Conservation (phyloP, 2,888 invertebrate genomes). For the Invenusta paracnida region DNA sequence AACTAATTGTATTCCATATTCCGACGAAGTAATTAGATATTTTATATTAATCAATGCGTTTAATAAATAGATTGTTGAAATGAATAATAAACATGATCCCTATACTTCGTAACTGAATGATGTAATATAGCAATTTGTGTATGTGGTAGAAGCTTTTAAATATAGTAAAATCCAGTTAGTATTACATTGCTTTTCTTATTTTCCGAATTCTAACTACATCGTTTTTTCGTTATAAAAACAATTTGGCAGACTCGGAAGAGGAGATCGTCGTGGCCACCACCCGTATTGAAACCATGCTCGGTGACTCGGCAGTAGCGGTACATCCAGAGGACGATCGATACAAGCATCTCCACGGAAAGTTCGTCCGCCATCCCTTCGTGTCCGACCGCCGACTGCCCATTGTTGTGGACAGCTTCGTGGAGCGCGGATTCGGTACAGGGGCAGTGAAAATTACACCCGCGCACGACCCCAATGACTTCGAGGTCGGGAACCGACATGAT, state of each 20-base stretch:
- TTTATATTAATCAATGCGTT: too few relatives aligned
- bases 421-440: constrained; percentile 88
- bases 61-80: too few relatives aligned
- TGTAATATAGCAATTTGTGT: too few relatives aligned
- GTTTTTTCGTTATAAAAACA: too few relatives aligned
- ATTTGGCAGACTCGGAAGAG: constrained; percentile 64
- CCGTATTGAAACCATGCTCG: constrained; percentile 91
- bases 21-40: too few relatives aligned
- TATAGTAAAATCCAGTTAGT: too few relatives aligned
- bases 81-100: too few relatives aligned
- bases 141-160: too few relatives aligned
- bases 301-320: constrained; percentile 95
- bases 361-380: constrained; percentile 77
- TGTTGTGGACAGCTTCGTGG: constrained; percentile 86
- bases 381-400: constrained; percentile 76
- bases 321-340: constrained; percentile 80
- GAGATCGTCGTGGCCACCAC: constrained; percentile 87
- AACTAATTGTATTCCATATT: too few relatives aligned
- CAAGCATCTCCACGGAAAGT: constrained; percentile 72
- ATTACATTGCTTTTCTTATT: too few relatives aligned
- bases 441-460: constrained; percentile 98
- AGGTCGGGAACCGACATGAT: constrained; percentile 81
- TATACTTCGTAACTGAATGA: too few relatives aligned
- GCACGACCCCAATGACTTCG: constrained; percentile 93
- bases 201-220: too few relatives aligned